Conservation (phyloP, 2,797 vertebrate genomes). For the Pangasius mekongensis region DNA sequence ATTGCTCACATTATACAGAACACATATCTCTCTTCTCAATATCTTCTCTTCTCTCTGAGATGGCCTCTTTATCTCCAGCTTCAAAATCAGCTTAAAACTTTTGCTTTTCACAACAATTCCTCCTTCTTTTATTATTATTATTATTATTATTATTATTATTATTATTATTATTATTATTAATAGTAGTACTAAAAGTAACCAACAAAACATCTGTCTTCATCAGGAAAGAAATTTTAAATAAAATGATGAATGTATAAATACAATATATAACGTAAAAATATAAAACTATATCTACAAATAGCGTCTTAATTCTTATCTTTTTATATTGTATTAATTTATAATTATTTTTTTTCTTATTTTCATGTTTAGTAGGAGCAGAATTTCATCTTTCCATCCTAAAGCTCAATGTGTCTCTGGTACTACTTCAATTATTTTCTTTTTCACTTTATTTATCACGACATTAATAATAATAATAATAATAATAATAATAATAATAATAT, state of each 20-base stretch:
- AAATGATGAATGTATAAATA: background rate
- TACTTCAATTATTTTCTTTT: background rate
- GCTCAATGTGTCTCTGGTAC: background rate
- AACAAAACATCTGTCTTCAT: background rate
- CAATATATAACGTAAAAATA: background rate
- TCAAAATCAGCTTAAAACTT: background rate
- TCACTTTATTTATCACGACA: background rate
- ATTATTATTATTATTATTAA: background rate
- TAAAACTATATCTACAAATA: too few relatives aligned
- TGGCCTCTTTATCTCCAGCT: background rate
- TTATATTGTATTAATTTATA: too few relatives aligned
- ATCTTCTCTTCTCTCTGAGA: background rate
- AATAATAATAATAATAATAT: too few relatives aligned
- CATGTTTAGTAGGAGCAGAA: background rate
- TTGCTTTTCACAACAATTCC: background rate
- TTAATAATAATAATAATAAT: background rate
- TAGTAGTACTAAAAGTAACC: background rate
- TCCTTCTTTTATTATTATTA: background rate
- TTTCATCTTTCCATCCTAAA: background rate
- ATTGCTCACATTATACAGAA: background rate
- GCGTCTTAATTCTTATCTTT: too few relatives aligned
- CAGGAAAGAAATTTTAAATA: background rate
- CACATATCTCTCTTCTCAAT: background rate
- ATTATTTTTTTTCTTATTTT: too few relatives aligned
- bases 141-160: background rate